Evolutionary conservation across 2,888 invertebrate genomes (phyloP).

Genomic region (Pteria penguin): DNA sequence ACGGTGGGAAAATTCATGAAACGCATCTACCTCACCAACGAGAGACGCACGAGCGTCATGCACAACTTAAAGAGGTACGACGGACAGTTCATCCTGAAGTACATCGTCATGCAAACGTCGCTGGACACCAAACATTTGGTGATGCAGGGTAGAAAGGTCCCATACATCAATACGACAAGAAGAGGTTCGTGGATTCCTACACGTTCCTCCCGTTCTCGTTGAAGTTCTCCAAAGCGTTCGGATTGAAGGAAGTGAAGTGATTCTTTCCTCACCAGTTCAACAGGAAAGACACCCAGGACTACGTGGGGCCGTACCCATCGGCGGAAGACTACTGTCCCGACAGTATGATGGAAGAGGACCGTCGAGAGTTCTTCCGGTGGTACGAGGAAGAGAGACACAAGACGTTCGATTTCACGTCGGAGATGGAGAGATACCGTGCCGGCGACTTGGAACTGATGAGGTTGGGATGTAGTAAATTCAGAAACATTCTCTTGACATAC

Average conservation of each 20-base stretch:
- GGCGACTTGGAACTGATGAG: neutral
- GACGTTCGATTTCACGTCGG: neutral
- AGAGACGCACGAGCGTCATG: neutral
- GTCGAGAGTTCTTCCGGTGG: neutral
- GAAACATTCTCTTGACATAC: neutral
- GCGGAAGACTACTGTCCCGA: neutral
- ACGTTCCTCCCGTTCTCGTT: neutral
- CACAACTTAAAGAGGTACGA: neutral
- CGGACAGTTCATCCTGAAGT: neutral
- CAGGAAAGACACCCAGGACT: neutral
- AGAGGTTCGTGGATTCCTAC: neutral
- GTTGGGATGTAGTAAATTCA: neutral
- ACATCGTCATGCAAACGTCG: neutral
- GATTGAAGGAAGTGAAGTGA: neutral
- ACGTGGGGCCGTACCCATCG: neutral
- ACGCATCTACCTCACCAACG: neutral
- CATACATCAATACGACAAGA: neutral
- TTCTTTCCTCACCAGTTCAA: neutral
- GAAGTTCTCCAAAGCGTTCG: neutral
- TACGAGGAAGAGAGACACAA: neutral
- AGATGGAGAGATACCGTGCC: neutral
- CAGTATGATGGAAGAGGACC: neutral
- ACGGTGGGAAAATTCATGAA: neutral
- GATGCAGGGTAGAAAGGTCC: neutral
- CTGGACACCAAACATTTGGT: neutral